Conservation (phyloP, 2,113 vertebrate genomes). For the Indicator maculatus region DNA sequence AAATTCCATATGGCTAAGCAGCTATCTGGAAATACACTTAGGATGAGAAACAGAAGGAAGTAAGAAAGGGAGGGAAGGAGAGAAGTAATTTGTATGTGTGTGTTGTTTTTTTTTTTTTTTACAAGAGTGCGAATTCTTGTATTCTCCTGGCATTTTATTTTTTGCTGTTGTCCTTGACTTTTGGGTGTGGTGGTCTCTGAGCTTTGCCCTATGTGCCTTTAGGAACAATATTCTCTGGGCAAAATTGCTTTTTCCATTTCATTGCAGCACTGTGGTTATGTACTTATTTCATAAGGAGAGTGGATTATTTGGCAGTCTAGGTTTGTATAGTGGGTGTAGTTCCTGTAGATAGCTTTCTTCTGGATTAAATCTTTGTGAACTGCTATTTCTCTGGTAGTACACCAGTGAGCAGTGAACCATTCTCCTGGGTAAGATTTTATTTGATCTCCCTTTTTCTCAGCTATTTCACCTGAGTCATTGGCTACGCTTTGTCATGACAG, state of each 20-base stretch:
- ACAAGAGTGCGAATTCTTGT: background rate
- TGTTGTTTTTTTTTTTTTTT: background rate
- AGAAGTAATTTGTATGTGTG: background rate
- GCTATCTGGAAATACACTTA: constrained; percentile 57
- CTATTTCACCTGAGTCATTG: too few species aligned
- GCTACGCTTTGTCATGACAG: too few species aligned
- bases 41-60: constrained; percentile 19
- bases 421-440: background rate
- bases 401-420: background rate
- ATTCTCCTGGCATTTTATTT: constrained; percentile 28
- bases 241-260: constrained; percentile 52
- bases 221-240: constrained; percentile 21
- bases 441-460: background rate
- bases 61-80: background rate
- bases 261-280: constrained; percentile 30
- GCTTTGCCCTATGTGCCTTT: constrained; percentile 35
- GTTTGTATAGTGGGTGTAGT: constrained; percentile 15
- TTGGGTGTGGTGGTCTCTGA: constrained; percentile 32
- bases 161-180: background rate
- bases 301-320: constrained; percentile 27
- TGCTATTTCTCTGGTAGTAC: background rate
- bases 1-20: constrained; percentile 28
- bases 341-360: background rate
- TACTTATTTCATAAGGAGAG: constrained; percentile 32
- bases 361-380: background rate